A percentile compares a stretch with the other conserved stretches of the same genome.
Evolutionary conservation across 2,797 vertebrate species (phyloP).

Genomic region (Cuculus canorus): DNA sequence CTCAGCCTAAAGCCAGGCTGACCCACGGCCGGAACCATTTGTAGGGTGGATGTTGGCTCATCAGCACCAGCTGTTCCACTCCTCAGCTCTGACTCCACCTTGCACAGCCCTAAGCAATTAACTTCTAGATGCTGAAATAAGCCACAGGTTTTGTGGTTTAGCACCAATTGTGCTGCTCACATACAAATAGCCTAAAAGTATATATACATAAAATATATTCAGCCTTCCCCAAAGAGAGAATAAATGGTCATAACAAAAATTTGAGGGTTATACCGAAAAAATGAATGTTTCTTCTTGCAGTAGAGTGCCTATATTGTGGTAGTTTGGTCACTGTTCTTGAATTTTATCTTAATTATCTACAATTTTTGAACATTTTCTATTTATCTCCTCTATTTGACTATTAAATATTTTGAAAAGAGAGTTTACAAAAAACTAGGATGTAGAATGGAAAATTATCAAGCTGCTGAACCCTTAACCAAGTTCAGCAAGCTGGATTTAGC

Average conservation of each 20-base stretch:
- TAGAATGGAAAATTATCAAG: background rate
- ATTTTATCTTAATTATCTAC: background rate
- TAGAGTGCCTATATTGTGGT: background rate
- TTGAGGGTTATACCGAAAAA: background rate
- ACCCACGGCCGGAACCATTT: rapidly evolving
- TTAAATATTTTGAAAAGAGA: background rate
- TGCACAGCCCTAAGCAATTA: background rate
- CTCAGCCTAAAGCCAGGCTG: rapidly evolving
- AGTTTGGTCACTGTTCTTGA: background rate
- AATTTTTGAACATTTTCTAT: background rate
- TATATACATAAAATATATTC: background rate
- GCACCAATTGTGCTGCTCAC: background rate
- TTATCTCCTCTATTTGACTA: background rate
- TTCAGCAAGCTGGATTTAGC: background rate
- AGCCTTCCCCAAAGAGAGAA: background rate
- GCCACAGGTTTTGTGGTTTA: background rate
- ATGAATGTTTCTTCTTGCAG: background rate
- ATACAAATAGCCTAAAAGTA: background rate
- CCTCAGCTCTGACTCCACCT: background rate
- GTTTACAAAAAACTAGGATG: background rate
- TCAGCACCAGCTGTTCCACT: background rate
- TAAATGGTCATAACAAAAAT: background rate
- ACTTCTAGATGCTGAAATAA: rapidly evolving
- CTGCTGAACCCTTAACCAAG: background rate
- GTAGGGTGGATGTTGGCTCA: rapidly evolving